Evolutionary conservation across 1,140 invertebrate genomes (phyloP), one percentile per base, ranked within the genome.

Genomic region (Streblospio benedicti): DNA sequence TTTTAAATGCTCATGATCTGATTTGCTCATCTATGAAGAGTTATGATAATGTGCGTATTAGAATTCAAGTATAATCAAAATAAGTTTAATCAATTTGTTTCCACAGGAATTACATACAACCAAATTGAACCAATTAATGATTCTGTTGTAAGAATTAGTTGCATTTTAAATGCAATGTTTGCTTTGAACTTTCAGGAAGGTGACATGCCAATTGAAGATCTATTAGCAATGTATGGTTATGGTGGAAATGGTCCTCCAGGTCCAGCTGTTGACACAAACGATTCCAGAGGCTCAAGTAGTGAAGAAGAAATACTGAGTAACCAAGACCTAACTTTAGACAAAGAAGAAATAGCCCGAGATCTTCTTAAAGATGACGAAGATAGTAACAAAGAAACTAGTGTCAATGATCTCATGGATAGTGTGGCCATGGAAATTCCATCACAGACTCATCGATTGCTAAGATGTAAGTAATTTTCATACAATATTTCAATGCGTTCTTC

Each of bases 181-280:
- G n/a, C n/a, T n/a, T n/a, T n/a, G n/a, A 35, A 30, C 35, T 61
- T 70, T 6, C 66, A 82, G 79, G 81, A 83, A 69, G 75, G 79
- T 57, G 90, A 95, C 79, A 96, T 97, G 90, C 93, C 93, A 62
- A 82, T 97, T 64, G 91, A 94, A 70, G 87, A 93, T 73, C 78
- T 97, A 50, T 78, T 96, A 64, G 90, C 89, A 9, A 84, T 92
- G 77, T 94, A 93, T 79, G 87, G 88, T 63, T 89, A 85, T 79
- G 81, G 62, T 27, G 51, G 51, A 16, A 35, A 59, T 14, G 51
- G 52, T 16, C 54, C 47, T 4, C 31, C 16, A 5, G 3, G 9
- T 58, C 45, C 49, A 35, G 60, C 44, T 59, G 60, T 9, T 14
- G 81, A 80, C 25, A 76, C 75, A 35, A 31, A 51, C 16, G 75